These are phyloP conservation scores for Labrus mixtus DNA, from an alignment of 2,113 vertebrate species.

Conservation along the genomic window DNA sequence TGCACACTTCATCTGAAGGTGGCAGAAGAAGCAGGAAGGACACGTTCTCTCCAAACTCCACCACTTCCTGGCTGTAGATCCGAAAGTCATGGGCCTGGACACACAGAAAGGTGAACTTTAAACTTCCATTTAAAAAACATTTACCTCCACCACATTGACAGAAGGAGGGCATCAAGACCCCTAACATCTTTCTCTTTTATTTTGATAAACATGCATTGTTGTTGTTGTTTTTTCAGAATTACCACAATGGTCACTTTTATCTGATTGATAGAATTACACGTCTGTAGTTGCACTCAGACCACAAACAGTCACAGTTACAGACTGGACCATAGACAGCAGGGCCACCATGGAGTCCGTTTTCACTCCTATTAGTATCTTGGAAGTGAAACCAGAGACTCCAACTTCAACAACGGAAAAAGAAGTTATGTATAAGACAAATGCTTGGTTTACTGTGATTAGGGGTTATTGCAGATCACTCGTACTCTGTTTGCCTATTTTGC, in stretches of 20 bases:
- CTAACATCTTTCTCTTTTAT: neutral
- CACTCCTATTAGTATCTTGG: constrained; percentile 11
- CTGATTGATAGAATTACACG: neutral
- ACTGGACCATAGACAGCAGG: neutral
- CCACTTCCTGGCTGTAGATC: constrained; percentile 92
- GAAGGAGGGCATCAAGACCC: neutral
- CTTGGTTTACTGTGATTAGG: constrained; percentile 32
- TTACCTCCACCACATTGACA: neutral
- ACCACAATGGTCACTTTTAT: neutral
- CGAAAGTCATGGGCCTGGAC: constrained; percentile 90
- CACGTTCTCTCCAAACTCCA: constrained; percentile 90
- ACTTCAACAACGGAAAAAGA: constrained; percentile 18
- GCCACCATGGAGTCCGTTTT: constrained; percentile 33
- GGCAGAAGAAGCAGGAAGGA: constrained; percentile 92
- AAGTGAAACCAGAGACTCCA: constrained; percentile 21
- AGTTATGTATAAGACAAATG: constrained; percentile 2
- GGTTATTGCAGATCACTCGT: constrained; percentile 43
- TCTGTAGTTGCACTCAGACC: neutral
- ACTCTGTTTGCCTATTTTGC: constrained; percentile 13
- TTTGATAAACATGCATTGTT: neutral
- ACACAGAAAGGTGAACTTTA: constrained; percentile 11
- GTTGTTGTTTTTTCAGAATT: too few species aligned
- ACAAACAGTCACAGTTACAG: constrained; percentile 2
- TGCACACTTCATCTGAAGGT: constrained; percentile 91
- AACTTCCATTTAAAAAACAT: neutral